phyloP scores from a whole-genome alignment of 2,888 invertebrate genomes.

The Alentia gelatinosa region DNA sequence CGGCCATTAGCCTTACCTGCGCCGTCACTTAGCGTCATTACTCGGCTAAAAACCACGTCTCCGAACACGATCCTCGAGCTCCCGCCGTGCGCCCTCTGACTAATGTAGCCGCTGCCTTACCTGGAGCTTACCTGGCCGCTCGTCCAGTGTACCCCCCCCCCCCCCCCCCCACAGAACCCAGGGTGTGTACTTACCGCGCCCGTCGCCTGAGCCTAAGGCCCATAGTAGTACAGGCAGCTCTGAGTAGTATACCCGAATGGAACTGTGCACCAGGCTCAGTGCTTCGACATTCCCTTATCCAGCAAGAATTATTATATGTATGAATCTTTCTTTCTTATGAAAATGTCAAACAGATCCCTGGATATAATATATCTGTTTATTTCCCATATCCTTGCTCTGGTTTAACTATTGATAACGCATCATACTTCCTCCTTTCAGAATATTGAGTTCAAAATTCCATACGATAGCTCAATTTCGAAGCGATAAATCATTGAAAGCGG shows the following conservation, averaged over 20 bases:
- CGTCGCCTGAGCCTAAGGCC: neutral
- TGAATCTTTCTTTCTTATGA: too few species aligned
- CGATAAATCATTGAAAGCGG: too few species aligned
- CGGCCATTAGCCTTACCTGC: conserved; percentile 2
- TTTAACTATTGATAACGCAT: too few species aligned
- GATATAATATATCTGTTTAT: too few species aligned
- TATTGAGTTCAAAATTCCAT: too few species aligned
- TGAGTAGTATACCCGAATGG: conserved; percentile 28
- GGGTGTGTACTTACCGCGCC: neutral
- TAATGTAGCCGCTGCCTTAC: neutral
- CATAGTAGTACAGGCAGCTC: neutral
- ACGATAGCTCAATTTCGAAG: too few species aligned
- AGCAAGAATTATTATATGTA: too few species aligned
- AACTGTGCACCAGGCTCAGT: neutral
- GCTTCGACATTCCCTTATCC: too few species aligned
- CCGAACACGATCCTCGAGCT: neutral
- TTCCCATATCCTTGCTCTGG: too few species aligned
- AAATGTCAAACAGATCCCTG: too few species aligned
- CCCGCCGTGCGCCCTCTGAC: neutral
- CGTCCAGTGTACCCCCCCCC: neutral
- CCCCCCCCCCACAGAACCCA: neutral
- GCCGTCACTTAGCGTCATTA: conserved; percentile 16
- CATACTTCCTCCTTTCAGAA: too few species aligned
- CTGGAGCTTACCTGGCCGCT: neutral
- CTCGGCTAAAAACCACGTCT: neutral